Evolutionary conservation across 2,888 invertebrate genomes (phyloP), one percentile per base, ranked within the genome.

Genomic region (Ephialtes manifestator): DNA sequence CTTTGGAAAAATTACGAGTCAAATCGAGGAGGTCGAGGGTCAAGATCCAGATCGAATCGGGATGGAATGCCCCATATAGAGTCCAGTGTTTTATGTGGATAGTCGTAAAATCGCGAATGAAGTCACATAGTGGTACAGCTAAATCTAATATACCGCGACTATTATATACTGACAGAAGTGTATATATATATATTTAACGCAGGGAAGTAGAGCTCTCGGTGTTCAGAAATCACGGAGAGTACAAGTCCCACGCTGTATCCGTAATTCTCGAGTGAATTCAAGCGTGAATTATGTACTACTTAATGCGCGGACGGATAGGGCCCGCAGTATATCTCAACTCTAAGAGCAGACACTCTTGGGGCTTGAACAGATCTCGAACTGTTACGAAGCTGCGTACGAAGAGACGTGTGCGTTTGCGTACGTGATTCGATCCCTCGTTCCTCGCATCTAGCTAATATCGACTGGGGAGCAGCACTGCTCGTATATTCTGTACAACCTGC

Each of bases 231-330:
- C 87, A 87, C 81, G 31, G 84, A 48, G 46, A 80, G 71, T 76
- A 75, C 43, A 75, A 76, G 80, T 85, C 85, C 85, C 85, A 85
- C 85, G 85, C 85, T 65, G 70, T 81, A 77, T 82, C 79, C 81
- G 79, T 85, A 76, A 80, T 83, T 79, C 82, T 72, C 85, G 79
- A 83, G 88, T 87, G 89, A 89, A 91, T 87, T 90, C 90, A 88
- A 90, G 88, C 89, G 90, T 91, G 89, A 91, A 91, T 90, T 90
- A 90, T 89, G 90, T 84, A 88, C 90, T 90, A 90, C 90, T 90
- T 90, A 87, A 80, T 81, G 85, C 84, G 80, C 74, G 83, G 83
- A 89, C 84, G 85, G 87, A 85, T 81, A 83, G 87, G 85, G 81
- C 86, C 70, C 24, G 13, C 15, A 85, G 4, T 39, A 85, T 88